Percentiles rank a stretch among this genome's conserved stretches.
Evolutionary conservation across 2,113 vertebrate genomes (phyloP).

Genomic region (Lophotis ruficrista): DNA sequence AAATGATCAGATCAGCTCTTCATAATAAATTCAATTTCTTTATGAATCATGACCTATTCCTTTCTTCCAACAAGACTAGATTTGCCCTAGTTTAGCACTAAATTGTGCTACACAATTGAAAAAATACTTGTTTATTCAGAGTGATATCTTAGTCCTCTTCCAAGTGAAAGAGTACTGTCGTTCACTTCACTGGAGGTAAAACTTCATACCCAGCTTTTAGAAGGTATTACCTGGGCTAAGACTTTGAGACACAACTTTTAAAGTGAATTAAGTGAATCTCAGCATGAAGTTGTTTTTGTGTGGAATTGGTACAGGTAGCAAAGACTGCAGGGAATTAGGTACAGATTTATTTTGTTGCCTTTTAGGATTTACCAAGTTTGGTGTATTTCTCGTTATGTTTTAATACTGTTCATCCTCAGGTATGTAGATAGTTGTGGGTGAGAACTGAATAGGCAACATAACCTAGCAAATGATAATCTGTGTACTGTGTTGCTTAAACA

Average conservation of each 20-base stretch:
- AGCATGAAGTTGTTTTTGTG: background rate
- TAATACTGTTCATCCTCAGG: background rate
- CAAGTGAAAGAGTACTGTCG: background rate
- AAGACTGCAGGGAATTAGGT: background rate
- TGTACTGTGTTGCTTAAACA: background rate
- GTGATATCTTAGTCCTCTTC: background rate
- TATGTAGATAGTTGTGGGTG: background rate
- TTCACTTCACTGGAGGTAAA: background rate
- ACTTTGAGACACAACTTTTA: background rate
- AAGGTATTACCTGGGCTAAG: background rate
- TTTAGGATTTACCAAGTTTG: background rate
- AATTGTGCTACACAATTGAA: background rate
- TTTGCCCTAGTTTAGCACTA: background rate
- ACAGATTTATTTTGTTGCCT: background rate
- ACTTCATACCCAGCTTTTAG: background rate
- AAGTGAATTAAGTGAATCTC: background rate
- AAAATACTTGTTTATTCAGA: background rate
- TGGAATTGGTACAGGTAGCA: background rate
- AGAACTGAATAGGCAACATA: background rate
- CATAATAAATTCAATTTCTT: background rate
- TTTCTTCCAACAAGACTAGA: background rate
- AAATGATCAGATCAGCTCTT: background rate
- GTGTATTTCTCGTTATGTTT: background rate
- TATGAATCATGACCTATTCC: background rate
- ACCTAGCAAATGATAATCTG: background rate